These are phyloP conservation scores for Saxidomus purpurata DNA, from an alignment of 1,140 invertebrate species.

Conservation along the genomic window DNA sequence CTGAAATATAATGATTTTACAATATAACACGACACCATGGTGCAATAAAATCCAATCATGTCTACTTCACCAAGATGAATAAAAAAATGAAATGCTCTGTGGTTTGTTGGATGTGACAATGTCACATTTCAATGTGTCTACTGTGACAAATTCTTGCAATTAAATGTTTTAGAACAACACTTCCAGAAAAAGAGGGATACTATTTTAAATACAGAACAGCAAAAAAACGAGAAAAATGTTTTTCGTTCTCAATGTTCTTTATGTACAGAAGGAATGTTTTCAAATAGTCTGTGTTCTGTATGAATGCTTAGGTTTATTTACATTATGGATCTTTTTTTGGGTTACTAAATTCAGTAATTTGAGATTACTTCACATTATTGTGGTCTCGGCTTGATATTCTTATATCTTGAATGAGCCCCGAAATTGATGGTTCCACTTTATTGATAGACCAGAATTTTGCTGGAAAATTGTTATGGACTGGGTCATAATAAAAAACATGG, in stretches of 20 bases:
- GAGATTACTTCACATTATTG: neutral
- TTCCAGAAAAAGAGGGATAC: no score
- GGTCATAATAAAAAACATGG: conserved; percentile 30
- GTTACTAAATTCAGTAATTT: neutral
- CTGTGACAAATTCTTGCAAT: neutral
- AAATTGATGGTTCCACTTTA: conserved; percentile 21
- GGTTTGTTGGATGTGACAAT: neutral
- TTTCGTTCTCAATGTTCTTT: no score
- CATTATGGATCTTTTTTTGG: neutral
- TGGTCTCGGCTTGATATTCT: neutral
- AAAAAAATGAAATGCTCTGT: neutral
- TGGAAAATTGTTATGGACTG: conserved; percentile 35
- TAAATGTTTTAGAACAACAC: no score
- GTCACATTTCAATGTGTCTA: neutral
- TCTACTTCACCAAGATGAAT: neutral
- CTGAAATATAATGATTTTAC: conserved; percentile 11
- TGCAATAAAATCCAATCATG: conserved; percentile 20
- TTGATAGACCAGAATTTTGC: conserved; percentile 27
- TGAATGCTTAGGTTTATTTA: no score
- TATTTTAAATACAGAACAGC: no score
- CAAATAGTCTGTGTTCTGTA: neutral
- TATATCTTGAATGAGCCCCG: neutral
- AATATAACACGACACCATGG: conserved; percentile 7
- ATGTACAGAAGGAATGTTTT: neutral
- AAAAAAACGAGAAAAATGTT: no score